Evolutionary conservation across 2,888 invertebrate genomes (phyloP).

Genomic region (Andrena flavipes): DNA sequence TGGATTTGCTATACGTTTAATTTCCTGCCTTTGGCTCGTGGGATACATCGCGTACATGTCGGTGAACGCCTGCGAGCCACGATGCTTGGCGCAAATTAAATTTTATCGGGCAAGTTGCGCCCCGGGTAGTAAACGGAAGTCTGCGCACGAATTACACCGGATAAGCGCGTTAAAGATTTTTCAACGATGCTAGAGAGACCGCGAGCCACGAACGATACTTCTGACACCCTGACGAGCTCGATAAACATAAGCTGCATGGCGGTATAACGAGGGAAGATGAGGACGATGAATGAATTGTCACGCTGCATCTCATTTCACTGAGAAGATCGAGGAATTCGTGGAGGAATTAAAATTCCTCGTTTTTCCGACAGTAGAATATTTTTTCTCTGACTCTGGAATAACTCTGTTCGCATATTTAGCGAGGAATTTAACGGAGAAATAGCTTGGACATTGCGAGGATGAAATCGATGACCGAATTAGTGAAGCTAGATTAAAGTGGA

Average conservation of each 20-base stretch:
- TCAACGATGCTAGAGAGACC: slow-evolving; percentile 4
- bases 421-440: not conserved
- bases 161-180: slow-evolving; percentile 55
- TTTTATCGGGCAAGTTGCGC: slow-evolving; percentile 57
- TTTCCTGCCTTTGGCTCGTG: slow-evolving; percentile 13
- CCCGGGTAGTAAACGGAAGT: slow-evolving; percentile 30
- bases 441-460: not conserved
- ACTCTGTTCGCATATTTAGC: too few species aligned
- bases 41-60: slow-evolving; percentile 4
- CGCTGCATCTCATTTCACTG: too few species aligned
- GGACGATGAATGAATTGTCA: too few species aligned
- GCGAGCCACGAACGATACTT: too few species aligned
- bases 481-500: not conserved
- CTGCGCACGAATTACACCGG: slow-evolving; percentile 47
- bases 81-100: slow-evolving; percentile 60
- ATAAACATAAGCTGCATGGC: not conserved
- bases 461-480: not conserved
- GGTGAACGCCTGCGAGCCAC: slow-evolving; percentile 21
- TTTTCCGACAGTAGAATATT: too few species aligned
- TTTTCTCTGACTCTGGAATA: too few species aligned
- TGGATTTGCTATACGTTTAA: slow-evolving; percentile 14
- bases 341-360: too few species aligned
- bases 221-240: not conserved
- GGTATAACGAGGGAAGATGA: too few species aligned
- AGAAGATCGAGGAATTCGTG: too few species aligned